A percentile compares a stretch with the other conserved stretches of the same genome.
phyloP scores from a whole-genome alignment of 2,113 vertebrate species.

The Menidia beryllina region DNA sequence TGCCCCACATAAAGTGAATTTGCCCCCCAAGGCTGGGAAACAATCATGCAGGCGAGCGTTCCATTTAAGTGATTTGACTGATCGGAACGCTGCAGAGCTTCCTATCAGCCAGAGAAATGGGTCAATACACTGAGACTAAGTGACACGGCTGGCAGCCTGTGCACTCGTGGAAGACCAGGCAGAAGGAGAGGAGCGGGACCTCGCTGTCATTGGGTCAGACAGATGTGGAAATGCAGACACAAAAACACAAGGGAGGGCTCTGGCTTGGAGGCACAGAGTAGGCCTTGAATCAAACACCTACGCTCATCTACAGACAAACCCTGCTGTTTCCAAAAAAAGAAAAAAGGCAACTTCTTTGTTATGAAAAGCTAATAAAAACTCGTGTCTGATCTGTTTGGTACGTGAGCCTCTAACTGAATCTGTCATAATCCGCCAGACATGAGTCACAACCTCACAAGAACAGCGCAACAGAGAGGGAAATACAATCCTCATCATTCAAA shows the following conservation, averaged over 20 bases:
- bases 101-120: conserved; percentile 77
- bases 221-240: conserved; percentile 33
- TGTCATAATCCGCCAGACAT: neutral
- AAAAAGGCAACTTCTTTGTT: neutral
- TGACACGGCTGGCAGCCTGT: conserved; percentile 75
- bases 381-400: neutral
- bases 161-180: conserved; percentile 57
- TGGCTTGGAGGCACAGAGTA: neutral
- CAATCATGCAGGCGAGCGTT: conserved; percentile 75
- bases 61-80: conserved; percentile 82
- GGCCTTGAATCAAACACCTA: conserved; percentile 32
- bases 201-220: conserved; percentile 69
- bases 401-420: neutral
- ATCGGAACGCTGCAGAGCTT: conserved; percentile 68
- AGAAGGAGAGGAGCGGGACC: conserved; percentile 60
- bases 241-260: conserved; percentile 15
- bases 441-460: neutral
- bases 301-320: neutral
- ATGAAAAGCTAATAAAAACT: too few species aligned
- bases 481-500: neutral
- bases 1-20: conserved; percentile 80
- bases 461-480: neutral
- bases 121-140: conserved; percentile 79
- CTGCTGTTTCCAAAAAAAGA: neutral
- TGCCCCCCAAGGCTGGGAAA: conserved; percentile 76